Percentiles rank a stretch among this genome's conserved stretches.
Evolutionary conservation across 2,113 vertebrate species (phyloP).

Genomic region (Platysteira castanea): DNA sequence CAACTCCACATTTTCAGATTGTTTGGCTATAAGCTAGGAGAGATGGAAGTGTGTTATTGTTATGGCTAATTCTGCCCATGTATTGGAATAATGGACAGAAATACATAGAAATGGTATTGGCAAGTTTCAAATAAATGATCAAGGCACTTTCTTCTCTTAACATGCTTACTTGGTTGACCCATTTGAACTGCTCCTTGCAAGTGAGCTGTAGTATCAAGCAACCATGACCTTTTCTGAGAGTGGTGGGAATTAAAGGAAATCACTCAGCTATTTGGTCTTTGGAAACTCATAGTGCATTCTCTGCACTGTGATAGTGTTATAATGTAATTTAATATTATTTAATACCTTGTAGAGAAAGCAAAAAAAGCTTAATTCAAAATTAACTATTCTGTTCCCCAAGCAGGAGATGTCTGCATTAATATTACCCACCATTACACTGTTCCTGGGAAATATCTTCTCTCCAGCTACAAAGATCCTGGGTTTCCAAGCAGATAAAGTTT

Average conservation of each 20-base stretch:
- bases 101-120: neutral
- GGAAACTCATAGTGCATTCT: neutral
- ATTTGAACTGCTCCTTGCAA: neutral
- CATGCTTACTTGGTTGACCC: neutral
- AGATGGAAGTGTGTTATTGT: neutral
- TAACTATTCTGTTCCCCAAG: neutral
- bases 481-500: neutral
- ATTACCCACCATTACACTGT: neutral
- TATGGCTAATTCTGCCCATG: slow-evolving; percentile 33
- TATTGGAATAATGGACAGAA: neutral
- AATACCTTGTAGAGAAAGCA: neutral
- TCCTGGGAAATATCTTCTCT: neutral
- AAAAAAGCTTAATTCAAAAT: neutral
- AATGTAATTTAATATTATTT: neutral
- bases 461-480: neutral
- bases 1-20: neutral
- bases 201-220: neutral
- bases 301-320: neutral
- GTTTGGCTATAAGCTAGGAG: neutral
- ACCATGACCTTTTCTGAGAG: neutral
- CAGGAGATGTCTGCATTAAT: neutral
- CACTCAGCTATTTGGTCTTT: neutral
- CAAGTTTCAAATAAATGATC: neutral
- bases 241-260: neutral
- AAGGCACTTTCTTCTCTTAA: neutral